Base-by-base conservation (phyloP, 2,888 invertebrate species). In the Aphrophora alni region DNA sequence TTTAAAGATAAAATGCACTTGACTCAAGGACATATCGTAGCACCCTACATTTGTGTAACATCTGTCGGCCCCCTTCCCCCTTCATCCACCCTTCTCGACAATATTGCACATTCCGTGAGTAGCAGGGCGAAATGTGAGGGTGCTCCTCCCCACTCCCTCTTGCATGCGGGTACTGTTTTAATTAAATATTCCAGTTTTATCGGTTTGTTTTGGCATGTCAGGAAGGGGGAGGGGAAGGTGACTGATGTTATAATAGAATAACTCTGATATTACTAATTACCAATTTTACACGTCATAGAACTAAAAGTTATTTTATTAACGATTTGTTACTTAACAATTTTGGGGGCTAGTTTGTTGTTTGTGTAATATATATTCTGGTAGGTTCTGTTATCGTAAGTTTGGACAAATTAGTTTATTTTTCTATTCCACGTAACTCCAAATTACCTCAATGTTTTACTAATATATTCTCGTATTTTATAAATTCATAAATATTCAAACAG, bases 91-190 rank as follows among this genome's bases (percentile, higher is more conserved):
- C 59, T 59, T 59, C 59, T 44, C 59, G 1, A 8, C 59, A 21
- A 59, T 59, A 59, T 59, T 59, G 59, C 59, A 59, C 59, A 59
- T 59, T 59, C 59, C 59, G 59, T 59, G 59, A 59, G 59, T 59
- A 59, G 59, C n/a, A 59, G 14, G 44, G 12, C 12, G 2, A 59
- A 59, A 12, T 5, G 12, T 3, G 14, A 4, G 59, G 59, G 59
- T 21, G 12, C 21, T 21, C 10, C 21, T 8, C 10, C 59, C n/a
- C 59, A 5, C 21, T 8, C 21, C 59, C 3, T 59, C 59, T 1
- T 4, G 44, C 44, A 44, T 59, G 59, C 59, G 59, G 59, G 59
- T 59, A 59, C 59, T 59, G 21, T 59, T 59, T 59, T 59, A 59
- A 59, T 59, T 59, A 59, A 59, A 59, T 59, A 59, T 59, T 59